These are phyloP conservation scores for Apeltes quadracus DNA, from an alignment of 2,113 vertebrate species.

Conservation along the genomic window DNA sequence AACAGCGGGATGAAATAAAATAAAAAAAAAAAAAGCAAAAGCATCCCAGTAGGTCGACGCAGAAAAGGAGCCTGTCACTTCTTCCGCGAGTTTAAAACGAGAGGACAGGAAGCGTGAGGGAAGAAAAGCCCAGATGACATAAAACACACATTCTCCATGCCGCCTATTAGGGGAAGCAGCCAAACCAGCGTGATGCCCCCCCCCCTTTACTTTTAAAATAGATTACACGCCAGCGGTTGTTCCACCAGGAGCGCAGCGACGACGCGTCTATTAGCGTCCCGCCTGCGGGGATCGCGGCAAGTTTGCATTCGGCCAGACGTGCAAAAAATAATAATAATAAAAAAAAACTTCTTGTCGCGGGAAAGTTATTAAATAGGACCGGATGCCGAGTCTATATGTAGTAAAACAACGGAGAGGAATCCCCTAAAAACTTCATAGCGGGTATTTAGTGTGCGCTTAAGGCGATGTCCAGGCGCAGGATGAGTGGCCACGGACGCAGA, in stretches of 20 bases:
- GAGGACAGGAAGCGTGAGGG: constrained; percentile 88
- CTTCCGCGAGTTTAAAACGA: constrained; percentile 88
- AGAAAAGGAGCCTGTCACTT: constrained; percentile 89
- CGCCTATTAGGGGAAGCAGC: constrained; percentile 87
- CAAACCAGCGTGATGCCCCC: constrained; percentile 87
- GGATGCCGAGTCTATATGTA: constrained; percentile 16
- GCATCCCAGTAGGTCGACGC: constrained; percentile 75
- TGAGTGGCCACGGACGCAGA: constrained; percentile 66
- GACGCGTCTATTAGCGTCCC: constrained; percentile 72
- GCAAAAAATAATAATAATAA: constrained; percentile 46
- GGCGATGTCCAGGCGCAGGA: constrained; percentile 59
- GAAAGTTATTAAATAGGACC: constrained; percentile 55
- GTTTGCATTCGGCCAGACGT: constrained; percentile 70
- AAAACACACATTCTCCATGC: constrained; percentile 90
- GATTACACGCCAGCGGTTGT: constrained; percentile 89
- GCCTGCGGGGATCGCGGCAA: constrained; percentile 58
- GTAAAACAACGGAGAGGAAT: background rate
- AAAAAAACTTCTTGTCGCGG: constrained; percentile 79
- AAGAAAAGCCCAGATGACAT: constrained; percentile 88
- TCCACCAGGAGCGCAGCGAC: constrained; percentile 85
- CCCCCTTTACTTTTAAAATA: constrained; percentile 75
- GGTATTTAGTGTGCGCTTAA: background rate
- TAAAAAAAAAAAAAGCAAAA: too few relatives aligned
- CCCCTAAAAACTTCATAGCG: background rate
- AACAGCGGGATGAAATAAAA: constrained; percentile 65